A percentile compares a stretch with the other conserved stretches of the same genome.
Evolutionary conservation across 2,113 vertebrate species (phyloP).

Genomic region (Lonchura striata): DNA sequence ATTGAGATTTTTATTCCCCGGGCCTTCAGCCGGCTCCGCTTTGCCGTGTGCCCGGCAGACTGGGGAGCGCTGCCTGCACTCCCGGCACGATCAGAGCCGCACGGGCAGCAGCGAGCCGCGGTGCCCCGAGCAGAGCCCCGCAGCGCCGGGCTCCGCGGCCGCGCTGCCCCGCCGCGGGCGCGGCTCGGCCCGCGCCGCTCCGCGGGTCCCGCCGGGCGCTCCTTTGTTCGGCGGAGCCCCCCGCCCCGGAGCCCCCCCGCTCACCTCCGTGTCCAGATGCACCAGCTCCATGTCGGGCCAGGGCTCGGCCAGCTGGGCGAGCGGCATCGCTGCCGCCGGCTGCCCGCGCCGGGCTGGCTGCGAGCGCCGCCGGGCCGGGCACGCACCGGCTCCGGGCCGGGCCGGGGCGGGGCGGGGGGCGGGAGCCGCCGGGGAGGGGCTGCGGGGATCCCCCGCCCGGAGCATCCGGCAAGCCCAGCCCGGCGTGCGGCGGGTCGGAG

Average conservation of each 20-base stretch:
- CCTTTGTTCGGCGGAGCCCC: too few relatives aligned
- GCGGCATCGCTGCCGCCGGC: too few relatives aligned
- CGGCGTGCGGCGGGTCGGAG: not conserved
- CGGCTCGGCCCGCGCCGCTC: not conserved
- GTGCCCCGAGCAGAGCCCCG: not conserved
- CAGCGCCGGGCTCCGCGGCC: not conserved
- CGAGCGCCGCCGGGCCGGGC: too few relatives aligned
- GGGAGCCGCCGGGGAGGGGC: not conserved
- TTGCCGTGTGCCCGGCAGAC: not conserved
- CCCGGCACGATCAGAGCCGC: not conserved
- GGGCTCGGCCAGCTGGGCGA: too few relatives aligned
- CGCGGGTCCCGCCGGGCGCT: too few relatives aligned
- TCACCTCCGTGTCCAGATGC: too few relatives aligned
- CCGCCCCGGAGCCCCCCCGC: not conserved
- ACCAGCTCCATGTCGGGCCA: too few relatives aligned
- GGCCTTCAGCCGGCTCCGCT: not conserved
- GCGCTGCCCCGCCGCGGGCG: not conserved
- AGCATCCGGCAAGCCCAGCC: not conserved
- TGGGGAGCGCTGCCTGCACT: not conserved
- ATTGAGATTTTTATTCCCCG: not conserved
- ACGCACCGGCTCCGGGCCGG: too few relatives aligned
- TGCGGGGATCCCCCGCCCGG: not conserved
- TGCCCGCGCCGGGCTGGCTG: too few relatives aligned
- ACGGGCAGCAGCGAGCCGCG: not conserved
- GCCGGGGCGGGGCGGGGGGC: too few relatives aligned